Evolutionary conservation across 2,113 vertebrate genomes (phyloP).

Genomic region (Pica pica): DNA sequence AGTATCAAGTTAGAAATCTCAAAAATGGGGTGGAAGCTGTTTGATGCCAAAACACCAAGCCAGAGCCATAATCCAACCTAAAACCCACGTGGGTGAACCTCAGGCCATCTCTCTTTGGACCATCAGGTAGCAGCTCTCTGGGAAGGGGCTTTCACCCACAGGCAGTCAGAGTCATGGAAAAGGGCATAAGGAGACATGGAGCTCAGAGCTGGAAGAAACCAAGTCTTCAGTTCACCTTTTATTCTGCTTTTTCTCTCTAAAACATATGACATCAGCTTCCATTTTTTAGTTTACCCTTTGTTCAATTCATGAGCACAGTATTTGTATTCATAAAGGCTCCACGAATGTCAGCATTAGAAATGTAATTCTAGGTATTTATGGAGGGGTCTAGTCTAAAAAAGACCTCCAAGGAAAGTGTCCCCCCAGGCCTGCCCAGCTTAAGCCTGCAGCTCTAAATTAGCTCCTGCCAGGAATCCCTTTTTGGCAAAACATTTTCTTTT

Average conservation of each 20-base stretch:
- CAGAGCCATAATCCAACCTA: neutral
- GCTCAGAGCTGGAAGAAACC: neutral
- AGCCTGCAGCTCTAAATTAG: neutral
- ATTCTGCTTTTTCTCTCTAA: neutral
- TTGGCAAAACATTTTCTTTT: neutral
- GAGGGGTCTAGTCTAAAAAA: neutral
- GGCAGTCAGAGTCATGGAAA: neutral
- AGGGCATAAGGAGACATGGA: neutral
- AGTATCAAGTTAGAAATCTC: neutral
- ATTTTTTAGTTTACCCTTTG: neutral
- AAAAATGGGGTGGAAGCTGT: neutral
- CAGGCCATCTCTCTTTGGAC: neutral
- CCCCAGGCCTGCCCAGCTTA: neutral
- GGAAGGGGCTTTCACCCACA: neutral
- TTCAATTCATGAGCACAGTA: neutral
- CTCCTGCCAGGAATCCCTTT: neutral
- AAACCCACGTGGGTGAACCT: rapidly evolving
- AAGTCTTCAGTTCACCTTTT: neutral
- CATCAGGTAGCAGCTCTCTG: neutral
- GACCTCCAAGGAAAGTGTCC: neutral
- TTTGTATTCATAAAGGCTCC: neutral
- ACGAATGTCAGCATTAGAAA: neutral
- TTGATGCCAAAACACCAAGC: neutral
- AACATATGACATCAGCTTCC: neutral
- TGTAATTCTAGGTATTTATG: neutral